Evolutionary conservation across 2,888 invertebrate genomes (phyloP).

Genomic region (Sisyra terminalis): DNA sequence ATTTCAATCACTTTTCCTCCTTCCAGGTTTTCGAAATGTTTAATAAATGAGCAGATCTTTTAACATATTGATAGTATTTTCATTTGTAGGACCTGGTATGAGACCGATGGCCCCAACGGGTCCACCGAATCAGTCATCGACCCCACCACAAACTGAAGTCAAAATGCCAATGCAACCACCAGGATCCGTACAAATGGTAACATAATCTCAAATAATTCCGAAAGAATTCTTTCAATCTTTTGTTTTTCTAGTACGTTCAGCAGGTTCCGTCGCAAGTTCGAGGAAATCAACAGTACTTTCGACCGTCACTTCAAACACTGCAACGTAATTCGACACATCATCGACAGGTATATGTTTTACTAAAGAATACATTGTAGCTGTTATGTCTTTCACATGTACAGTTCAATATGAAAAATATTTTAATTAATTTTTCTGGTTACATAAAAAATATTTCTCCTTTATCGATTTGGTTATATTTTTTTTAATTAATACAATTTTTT

Average conservation of each 20-base stretch:
- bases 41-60: not conserved
- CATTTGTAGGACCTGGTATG: slow-evolving; percentile 19
- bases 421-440: not conserved
- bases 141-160: slow-evolving; percentile 23
- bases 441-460: not conserved
- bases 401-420: not conserved
- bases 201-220: slow-evolving; percentile 9
- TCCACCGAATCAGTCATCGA: slow-evolving; percentile 27
- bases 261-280: slow-evolving; percentile 5
- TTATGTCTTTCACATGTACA: not conserved
- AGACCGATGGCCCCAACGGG: slow-evolving; percentile 23
- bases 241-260: slow-evolving; percentile 5
- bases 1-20: too few relatives aligned
- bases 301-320: slow-evolving; percentile 9
- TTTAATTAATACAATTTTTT: too few relatives aligned
- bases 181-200: slow-evolving; percentile 21
- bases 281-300: slow-evolving; percentile 5
- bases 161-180: slow-evolving; percentile 21
- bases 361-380: not conserved
- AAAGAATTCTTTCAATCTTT: slow-evolving; percentile 3
- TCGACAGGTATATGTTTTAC: slow-evolving; percentile 8
- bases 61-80: not conserved
- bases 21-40: too few relatives aligned
- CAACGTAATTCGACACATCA: slow-evolving; percentile 10
- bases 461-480: not conserved